Conservation (phyloP, 1,140 invertebrate genomes). For the Alviniconcha marisindica region DNA sequence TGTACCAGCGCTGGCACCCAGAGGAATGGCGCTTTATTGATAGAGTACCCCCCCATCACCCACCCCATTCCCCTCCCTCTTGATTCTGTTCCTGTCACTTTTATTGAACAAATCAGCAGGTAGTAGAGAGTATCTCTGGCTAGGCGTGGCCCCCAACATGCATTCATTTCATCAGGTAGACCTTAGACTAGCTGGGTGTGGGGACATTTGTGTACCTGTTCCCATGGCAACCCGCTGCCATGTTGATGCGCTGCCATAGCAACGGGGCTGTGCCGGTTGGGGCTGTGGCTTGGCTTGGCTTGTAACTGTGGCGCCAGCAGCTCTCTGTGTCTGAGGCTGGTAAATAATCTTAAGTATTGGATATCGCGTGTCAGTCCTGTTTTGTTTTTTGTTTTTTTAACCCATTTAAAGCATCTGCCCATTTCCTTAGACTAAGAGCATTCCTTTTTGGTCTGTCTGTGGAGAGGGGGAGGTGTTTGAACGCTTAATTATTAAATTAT, state of each 20-base stretch:
- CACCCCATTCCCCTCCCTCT: no score
- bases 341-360: conserved; percentile 21
- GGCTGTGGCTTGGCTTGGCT: conserved; percentile 9
- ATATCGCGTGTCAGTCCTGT: no score
- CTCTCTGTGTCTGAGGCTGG: conserved; percentile 17
- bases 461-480: no score
- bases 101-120: no score
- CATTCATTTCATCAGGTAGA: neutral
- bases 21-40: neutral
- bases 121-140: neutral
- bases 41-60: no score
- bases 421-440: no score
- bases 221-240: conserved; percentile 47
- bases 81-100: no score
- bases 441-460: no score
- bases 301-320: conserved; percentile 13
- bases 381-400: no score
- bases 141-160: conserved; percentile 19
- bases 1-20: no score
- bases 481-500: no score
- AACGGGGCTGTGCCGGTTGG: neutral
- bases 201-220: conserved; percentile 50
- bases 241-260: conserved; percentile 37
- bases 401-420: no score
- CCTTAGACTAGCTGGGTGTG: neutral